Evolutionary conservation across 2,888 invertebrate genomes (phyloP), one percentile per base, ranked within the genome.

Genomic region (Eupithecia dodoneata): DNA sequence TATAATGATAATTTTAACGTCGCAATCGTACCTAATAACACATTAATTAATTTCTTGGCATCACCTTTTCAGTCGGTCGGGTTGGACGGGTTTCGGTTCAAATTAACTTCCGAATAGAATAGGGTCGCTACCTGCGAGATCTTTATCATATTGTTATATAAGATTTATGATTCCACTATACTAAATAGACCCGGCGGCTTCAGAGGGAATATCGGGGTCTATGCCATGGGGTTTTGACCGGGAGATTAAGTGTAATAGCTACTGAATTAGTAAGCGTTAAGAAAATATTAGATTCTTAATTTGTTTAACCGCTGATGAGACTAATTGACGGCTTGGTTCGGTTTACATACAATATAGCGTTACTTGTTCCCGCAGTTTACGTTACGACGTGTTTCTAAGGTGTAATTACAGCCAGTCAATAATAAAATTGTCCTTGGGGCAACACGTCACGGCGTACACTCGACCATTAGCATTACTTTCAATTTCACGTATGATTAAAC

Each of bases 31-130:
- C n/a, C n/a, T 45, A 67, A 45, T n/a, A 4, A 44, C 6, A 59
- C 45, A 59, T 67, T 67, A 72, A 67, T 75, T 73, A 77, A 75
- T 75, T 77, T 75, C 67, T 75, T 73, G 75, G 75, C 71, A 72
- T 74, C 67, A 52, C 44, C 66, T 75, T 67, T 75, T 74, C 69
- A 55, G 70, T 42, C 63, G 65, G 13, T 49, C 15, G 70, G 59
- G 59, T 73, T n/a, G 66, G 47, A 66, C 70, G 75, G 73, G 67
- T 52, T 63, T 78, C 75, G 65, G 71, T 66, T 70, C 78, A 76
- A 78, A 78, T 78, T 76, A 78, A 78, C 78, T 76, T 71, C 71
- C 71, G 71, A 71, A 73, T 78, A 44, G 70, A 77, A 69, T 55
- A 63, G 73, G 71, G 47, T 42, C 55, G 75, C 70, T 71, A 75